These are phyloP conservation scores for Semicossyphus pulcher DNA, from an alignment of 2,113 vertebrate genomes.

Conservation along the genomic window DNA sequence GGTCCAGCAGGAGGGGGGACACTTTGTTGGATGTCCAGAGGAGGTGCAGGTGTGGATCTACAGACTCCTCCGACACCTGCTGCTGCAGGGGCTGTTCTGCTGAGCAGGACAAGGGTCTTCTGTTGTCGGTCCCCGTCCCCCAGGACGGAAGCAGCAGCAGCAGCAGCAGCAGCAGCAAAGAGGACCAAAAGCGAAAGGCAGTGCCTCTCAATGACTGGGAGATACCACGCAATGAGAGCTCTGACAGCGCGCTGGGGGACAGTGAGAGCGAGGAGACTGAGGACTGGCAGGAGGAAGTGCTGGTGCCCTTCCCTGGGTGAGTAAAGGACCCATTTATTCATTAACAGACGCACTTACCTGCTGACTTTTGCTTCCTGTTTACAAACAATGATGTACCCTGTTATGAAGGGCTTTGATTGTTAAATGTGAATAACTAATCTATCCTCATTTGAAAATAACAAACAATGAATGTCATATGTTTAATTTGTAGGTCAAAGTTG, in stretches of 20 bases:
- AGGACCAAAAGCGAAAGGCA: slow-evolving; percentile 84
- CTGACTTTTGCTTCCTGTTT: background rate
- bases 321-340: slow-evolving; percentile 42
- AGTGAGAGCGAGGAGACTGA: slow-evolving; percentile 96
- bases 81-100: slow-evolving; percentile 87
- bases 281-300: slow-evolving; percentile 96
- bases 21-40: slow-evolving; percentile 21
- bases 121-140: slow-evolving; percentile 84
- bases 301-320: slow-evolving; percentile 95
- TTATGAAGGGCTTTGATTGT: background rate
- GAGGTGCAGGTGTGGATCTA: slow-evolving; percentile 70
- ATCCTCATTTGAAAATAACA: background rate
- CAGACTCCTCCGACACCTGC: slow-evolving; percentile 62
- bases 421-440: background rate
- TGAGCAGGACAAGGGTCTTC: slow-evolving; percentile 89
- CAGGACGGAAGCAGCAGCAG: slow-evolving; percentile 85
- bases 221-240: slow-evolving; percentile 99
- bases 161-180: slow-evolving; percentile 80
- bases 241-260: slow-evolving; percentile 97
- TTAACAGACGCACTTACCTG: too few species aligned
- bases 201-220: slow-evolving; percentile 90
- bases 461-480: background rate
- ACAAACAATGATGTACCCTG: background rate
- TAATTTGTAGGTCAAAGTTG: slow-evolving; percentile 87
- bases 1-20: slow-evolving; percentile 37